phyloP scores from a whole-genome alignment of 2,888 invertebrate species.

The Tenodera sinensis region DNA sequence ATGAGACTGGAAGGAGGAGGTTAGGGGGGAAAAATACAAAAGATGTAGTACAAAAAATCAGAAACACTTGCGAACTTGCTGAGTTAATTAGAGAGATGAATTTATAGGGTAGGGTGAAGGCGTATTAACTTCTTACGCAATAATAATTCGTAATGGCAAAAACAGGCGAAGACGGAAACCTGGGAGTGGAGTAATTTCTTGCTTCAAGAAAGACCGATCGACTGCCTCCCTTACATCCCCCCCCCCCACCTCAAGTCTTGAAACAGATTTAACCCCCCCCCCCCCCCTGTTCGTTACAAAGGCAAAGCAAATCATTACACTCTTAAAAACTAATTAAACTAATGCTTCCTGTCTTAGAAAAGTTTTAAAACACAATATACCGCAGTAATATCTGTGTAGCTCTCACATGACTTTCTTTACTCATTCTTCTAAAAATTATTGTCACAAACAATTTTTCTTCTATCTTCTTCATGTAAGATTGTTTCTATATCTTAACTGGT shows the following conservation, averaged over 20 bases:
- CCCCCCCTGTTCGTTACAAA: background rate
- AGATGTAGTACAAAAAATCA: background rate
- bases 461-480: too few relatives aligned
- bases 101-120: background rate
- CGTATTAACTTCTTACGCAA: conserved; percentile 19
- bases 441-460: too few relatives aligned
- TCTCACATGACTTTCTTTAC: too few relatives aligned
- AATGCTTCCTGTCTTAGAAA: background rate
- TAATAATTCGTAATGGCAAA: conserved; percentile 26
- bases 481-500: too few relatives aligned
- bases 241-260: background rate
- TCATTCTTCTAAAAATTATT: too few relatives aligned
- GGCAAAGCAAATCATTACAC: background rate
- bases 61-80: conserved; percentile 18
- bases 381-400: too few relatives aligned
- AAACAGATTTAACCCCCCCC: background rate
- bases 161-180: conserved; percentile 25
- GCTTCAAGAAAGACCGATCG: background rate
- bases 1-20: background rate
- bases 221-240: background rate
- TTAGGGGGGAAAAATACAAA: background rate
- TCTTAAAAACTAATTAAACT: background rate
- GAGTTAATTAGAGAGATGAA: conserved; percentile 25
- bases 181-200: conserved; percentile 26
- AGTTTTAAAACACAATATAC: too few relatives aligned